Evolutionary conservation across 1,140 invertebrate species (phyloP).

Genomic region (Daktulosphaira vitifoliae): DNA sequence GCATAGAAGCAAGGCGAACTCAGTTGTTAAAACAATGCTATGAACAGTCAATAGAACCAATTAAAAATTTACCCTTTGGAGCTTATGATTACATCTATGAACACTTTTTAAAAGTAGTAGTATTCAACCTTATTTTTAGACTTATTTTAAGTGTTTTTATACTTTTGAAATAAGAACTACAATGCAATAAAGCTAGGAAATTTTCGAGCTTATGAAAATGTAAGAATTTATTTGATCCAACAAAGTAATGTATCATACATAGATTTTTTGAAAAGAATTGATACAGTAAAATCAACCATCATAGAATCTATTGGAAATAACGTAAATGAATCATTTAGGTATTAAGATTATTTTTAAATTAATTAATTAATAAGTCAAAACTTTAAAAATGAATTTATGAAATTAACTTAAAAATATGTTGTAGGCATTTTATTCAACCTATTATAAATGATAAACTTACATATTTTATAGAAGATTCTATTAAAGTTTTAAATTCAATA

Average conservation of each 20-base stretch:
- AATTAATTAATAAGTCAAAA: neutral
- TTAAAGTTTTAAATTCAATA: neutral
- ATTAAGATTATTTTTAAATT: too few relatives aligned
- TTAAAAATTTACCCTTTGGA: neutral
- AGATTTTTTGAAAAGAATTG: neutral
- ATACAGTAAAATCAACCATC: neutral
- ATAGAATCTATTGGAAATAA: too few relatives aligned
- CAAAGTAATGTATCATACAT: neutral
- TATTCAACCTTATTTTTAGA: neutral
- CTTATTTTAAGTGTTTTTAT: neutral
- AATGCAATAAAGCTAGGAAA: slow-evolving; percentile 1
- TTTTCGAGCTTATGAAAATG: slow-evolving; percentile 2
- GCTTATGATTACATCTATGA: neutral
- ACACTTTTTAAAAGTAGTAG: neutral
- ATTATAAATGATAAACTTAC: neutral
- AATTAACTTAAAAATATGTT: neutral
- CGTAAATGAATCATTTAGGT: too few relatives aligned
- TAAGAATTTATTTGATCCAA: neutral
- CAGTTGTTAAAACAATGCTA: neutral
- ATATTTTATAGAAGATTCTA: neutral
- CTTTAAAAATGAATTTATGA: neutral
- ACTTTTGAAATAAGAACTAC: neutral
- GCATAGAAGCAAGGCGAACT: slow-evolving; percentile 3
- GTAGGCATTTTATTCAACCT: neutral
- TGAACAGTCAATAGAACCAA: neutral